Percentiles rank a stretch among this genome's conserved stretches.
These are phyloP conservation scores for Pelagia noctiluca DNA, from an alignment of 30 jellyfish, hydroid and myxozoan species.

Conservation along the genomic window DNA sequence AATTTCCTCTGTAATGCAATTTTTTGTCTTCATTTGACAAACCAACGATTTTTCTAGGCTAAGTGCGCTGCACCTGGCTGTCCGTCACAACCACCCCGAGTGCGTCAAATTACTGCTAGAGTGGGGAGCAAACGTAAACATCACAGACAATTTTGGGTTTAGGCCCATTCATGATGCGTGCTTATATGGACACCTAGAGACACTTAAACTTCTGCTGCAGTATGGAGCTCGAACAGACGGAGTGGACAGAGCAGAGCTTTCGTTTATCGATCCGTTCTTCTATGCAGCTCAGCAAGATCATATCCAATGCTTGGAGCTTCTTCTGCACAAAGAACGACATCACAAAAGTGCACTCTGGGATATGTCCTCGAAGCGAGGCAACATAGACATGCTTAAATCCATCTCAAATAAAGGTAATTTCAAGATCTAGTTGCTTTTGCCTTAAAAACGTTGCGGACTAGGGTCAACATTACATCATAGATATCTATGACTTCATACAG, in stretches of 20 bases:
- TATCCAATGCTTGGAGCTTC: slow-evolving; percentile 40
- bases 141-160: slow-evolving; percentile 77
- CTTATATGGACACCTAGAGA: slow-evolving; percentile 61
- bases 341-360: slow-evolving; percentile 56
- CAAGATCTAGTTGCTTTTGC: background rate
- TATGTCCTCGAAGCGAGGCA: slow-evolving; percentile 63
- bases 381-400: slow-evolving; percentile 39
- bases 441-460: background rate
- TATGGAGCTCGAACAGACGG: slow-evolving; percentile 78
- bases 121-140: slow-evolving; percentile 78
- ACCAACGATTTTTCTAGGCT: slow-evolving; percentile 30
- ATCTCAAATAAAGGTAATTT: slow-evolving; percentile 27
- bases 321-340: slow-evolving; percentile 4
- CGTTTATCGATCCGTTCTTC: slow-evolving; percentile 54
- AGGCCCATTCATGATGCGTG: slow-evolving; percentile 94
- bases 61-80: slow-evolving; percentile 80
- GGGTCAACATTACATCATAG: too few relatives aligned
- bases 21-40: background rate
- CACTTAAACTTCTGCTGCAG: slow-evolving; percentile 53
- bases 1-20: background rate
- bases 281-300: slow-evolving; percentile 76
- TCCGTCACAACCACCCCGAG: slow-evolving; percentile 74
- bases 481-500: too few relatives aligned
- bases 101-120: slow-evolving; percentile 62
- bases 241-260: slow-evolving; percentile 51